phyloP scores from a whole-genome alignment of 92 coral and sea anemone species.

The Hydrozoanthus gracilis region DNA sequence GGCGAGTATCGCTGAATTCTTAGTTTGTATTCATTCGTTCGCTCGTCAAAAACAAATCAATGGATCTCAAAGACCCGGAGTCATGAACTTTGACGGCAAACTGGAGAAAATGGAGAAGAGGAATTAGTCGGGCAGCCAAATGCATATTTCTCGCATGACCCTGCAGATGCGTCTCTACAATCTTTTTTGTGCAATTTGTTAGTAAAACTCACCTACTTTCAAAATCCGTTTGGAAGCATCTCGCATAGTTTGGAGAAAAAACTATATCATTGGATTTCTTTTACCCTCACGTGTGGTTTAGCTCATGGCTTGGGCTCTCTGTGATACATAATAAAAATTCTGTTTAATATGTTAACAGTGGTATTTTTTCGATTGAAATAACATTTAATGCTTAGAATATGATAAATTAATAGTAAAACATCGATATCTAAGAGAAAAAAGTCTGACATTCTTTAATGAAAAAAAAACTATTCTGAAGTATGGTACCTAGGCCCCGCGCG shows the following conservation, averaged over 20 bases:
- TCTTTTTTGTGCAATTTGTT: background rate
- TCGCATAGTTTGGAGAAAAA: conserved; percentile 10
- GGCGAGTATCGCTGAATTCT: too few species aligned
- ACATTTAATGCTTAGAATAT: background rate
- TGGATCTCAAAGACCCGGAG: too few species aligned
- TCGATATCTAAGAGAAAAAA: conserved; percentile 16
- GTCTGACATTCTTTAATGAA: background rate
- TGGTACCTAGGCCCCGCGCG: conserved; percentile 33
- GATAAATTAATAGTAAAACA: background rate
- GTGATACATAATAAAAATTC: background rate
- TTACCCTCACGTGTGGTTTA: background rate
- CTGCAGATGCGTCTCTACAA: background rate
- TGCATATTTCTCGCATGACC: background rate
- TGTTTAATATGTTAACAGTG: conserved; percentile 22
- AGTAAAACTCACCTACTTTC: too few species aligned
- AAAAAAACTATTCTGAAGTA: conserved; percentile 10
- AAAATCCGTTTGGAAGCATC: background rate
- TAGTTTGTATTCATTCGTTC: too few species aligned
- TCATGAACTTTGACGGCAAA: too few species aligned
- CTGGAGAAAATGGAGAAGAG: too few species aligned
- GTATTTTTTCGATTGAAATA: conserved; percentile 20
- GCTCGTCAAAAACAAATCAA: too few species aligned
- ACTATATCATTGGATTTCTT: conserved; percentile 2
- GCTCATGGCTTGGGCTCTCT: conserved; percentile 8
- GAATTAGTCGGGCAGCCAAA: too few species aligned